Conservation (phyloP, 2,113 vertebrate species). For the Spea bombifrons region DNA sequence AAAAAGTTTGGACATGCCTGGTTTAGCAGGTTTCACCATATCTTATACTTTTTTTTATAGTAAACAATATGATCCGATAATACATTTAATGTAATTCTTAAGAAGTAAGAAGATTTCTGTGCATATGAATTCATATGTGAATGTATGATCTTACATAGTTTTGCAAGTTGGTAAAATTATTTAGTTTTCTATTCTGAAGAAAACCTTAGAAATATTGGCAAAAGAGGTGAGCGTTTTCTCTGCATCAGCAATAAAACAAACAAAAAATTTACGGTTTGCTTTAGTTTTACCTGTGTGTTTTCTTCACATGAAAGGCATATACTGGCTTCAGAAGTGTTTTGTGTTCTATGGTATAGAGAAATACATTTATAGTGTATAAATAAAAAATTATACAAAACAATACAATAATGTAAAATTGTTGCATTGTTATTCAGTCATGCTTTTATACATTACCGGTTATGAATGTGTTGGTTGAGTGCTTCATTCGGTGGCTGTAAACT, state of each 20-base stretch:
- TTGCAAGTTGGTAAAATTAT: too few relatives aligned
- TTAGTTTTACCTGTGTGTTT: slow-evolving; percentile 51
- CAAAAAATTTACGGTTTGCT: neutral
- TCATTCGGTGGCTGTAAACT: slow-evolving; percentile 16
- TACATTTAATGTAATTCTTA: too few relatives aligned
- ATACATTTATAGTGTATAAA: neutral
- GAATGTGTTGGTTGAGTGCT: slow-evolving; percentile 33
- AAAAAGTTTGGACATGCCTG: too few relatives aligned
- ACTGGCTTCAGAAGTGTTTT: slow-evolving; percentile 8
- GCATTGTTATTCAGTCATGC: neutral
- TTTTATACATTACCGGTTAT: slow-evolving; percentile 40
- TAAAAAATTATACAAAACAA: neutral
- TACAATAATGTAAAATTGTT: neutral
- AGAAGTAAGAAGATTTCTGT: too few relatives aligned
- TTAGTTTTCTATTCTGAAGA: too few relatives aligned
- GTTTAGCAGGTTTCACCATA: too few relatives aligned
- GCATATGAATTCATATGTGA: too few relatives aligned
- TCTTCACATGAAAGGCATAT: slow-evolving; percentile 47
- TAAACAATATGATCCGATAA: too few relatives aligned
- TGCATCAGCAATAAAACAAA: neutral
- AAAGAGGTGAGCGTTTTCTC: too few relatives aligned
- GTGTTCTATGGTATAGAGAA: slow-evolving; percentile 47
- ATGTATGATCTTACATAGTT: too few relatives aligned
- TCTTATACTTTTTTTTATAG: too few relatives aligned
- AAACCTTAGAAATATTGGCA: too few relatives aligned